A percentile compares a stretch with the other conserved stretches of the same genome.
Evolutionary conservation across 2,797 vertebrate genomes (phyloP).

Genomic region (Glossophaga mutica): DNA sequence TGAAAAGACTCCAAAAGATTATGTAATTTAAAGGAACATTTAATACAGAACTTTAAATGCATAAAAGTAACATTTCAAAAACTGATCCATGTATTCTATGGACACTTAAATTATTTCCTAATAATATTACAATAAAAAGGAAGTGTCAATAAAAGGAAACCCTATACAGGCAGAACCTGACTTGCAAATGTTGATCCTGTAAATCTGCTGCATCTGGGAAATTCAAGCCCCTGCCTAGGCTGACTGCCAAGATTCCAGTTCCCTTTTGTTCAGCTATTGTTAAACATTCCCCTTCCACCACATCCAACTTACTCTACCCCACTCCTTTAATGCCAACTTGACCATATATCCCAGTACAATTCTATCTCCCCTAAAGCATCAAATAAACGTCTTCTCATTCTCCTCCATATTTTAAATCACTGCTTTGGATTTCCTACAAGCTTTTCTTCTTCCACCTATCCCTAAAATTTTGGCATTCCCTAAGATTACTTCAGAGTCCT

Average conservation of each 20-base stretch:
- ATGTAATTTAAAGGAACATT: not conserved
- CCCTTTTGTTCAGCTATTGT: not conserved
- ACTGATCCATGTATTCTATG: not conserved
- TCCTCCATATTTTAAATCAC: not conserved
- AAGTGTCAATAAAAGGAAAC: constrained; percentile 5
- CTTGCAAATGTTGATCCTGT: not conserved
- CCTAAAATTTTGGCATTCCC: not conserved
- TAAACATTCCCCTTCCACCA: not conserved
- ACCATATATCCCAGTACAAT: not conserved
- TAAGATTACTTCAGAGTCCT: not conserved
- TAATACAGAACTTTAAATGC: not conserved
- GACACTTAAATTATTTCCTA: constrained; percentile 17
- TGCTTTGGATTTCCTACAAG: not conserved
- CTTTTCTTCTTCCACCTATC: not conserved
- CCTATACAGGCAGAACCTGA: not conserved
- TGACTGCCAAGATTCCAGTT: not conserved
- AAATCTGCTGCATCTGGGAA: constrained; percentile 19
- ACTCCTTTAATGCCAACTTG: not conserved
- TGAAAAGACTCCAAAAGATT: constrained; percentile 16
- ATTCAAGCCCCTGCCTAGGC: not conserved
- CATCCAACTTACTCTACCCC: not conserved
- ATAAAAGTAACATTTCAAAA: constrained; percentile 25
- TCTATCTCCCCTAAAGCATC: not conserved
- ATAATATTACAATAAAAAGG: not conserved
- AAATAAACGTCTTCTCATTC: not conserved